These are phyloP conservation scores for Calliphora vomitoria DNA, from an alignment of 2,888 invertebrate species.

Conservation along the genomic window DNA sequence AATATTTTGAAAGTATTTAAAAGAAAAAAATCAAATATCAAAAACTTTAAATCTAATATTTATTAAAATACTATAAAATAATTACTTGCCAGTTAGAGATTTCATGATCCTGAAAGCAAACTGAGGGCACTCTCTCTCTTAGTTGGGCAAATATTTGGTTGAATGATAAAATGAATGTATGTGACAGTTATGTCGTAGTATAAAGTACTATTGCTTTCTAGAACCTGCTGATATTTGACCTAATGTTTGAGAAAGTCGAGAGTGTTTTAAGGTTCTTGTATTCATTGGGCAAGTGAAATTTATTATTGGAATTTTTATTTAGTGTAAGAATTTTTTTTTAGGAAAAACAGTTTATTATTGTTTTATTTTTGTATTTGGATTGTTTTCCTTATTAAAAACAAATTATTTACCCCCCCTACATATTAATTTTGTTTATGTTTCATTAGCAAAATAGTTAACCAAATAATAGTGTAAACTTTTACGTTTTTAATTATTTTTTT, in stretches of 20 bases:
- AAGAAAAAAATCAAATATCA: background rate
- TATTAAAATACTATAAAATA: background rate
- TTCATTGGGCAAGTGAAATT: no score
- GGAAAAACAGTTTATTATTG: constrained; percentile 2
- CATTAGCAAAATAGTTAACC: constrained; percentile 53
- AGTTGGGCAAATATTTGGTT: background rate
- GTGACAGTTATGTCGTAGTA: no score
- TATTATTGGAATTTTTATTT: background rate
- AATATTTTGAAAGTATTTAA: constrained; percentile 39
- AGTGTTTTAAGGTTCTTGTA: no score
- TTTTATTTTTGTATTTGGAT: constrained; percentile 46
- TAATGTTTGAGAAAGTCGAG: no score
- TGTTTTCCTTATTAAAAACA: constrained; percentile 26
- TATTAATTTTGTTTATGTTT: constrained; percentile 43
- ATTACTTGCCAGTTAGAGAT: background rate
- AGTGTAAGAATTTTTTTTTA: constrained; percentile 1
- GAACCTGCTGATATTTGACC: no score
- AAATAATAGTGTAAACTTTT: constrained; percentile 26
- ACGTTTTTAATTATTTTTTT: constrained; percentile 31
- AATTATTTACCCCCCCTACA: constrained; percentile 19
- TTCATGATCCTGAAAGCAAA: background rate
- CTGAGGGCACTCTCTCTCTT: no score
- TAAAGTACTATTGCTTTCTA: no score
- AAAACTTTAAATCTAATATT: background rate
- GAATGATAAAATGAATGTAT: background rate